Percentiles rank a stretch among this genome's conserved stretches.
Evolutionary conservation across 2,797 vertebrate genomes (phyloP).

Genomic region (Catostomus latipinnis): DNA sequence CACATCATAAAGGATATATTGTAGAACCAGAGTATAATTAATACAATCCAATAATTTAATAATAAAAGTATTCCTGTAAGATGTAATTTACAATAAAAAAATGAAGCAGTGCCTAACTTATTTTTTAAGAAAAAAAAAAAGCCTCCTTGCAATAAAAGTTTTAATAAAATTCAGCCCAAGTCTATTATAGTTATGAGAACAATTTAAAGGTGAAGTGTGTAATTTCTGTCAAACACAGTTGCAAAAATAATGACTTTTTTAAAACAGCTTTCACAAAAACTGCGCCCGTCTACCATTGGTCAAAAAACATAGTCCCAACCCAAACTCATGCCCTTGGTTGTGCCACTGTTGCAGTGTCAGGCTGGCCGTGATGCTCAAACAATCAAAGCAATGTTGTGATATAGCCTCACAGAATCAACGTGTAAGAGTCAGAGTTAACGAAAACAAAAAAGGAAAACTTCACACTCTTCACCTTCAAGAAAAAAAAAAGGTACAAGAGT

Average conservation of each 20-base stretch:
- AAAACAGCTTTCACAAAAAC: too few species aligned
- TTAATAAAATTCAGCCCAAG: slow-evolving; percentile 3
- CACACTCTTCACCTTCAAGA: not conserved
- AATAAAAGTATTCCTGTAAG: slow-evolving; percentile 1
- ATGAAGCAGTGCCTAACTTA: not conserved
- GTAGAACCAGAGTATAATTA: slow-evolving; percentile 20
- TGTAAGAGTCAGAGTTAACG: too few species aligned
- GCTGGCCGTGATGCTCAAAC: too few species aligned
- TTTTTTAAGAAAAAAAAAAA: not conserved
- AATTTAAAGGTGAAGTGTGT: not conserved
- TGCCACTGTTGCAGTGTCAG: too few species aligned
- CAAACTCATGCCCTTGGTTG: too few species aligned
- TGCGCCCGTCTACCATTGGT: too few species aligned
- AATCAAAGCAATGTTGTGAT: too few species aligned
- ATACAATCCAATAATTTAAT: slow-evolving; percentile 33
- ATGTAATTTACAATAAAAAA: not conserved
- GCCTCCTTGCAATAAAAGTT: not conserved
- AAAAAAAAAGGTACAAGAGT: not conserved
- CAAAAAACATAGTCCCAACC: too few species aligned
- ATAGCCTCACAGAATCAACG: too few species aligned
- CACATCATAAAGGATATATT: slow-evolving; percentile 4
- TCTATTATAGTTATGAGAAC: not conserved
- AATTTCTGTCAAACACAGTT: too few species aligned
- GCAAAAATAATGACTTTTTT: too few species aligned
- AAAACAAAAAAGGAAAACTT: too few species aligned